These are phyloP conservation scores for Melieria crassipennis DNA, from an alignment of 2,888 invertebrate genomes.

Conservation along the genomic window DNA sequence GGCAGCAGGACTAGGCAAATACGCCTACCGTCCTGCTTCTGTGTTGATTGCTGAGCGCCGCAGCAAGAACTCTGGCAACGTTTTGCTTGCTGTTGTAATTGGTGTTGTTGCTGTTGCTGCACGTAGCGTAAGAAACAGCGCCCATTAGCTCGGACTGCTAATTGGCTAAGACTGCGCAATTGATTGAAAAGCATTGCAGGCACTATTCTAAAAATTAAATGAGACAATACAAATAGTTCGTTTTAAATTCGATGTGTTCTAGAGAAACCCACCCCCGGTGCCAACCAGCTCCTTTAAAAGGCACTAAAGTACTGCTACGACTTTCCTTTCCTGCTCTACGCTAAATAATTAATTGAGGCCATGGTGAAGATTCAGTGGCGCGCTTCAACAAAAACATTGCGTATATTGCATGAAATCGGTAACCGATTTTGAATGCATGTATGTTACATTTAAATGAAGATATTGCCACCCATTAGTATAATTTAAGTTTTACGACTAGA, in stretches of 20 bases:
- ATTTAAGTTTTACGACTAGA: no score
- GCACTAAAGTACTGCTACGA: no score
- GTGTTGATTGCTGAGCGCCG: constrained; percentile 13
- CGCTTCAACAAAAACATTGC: no score
- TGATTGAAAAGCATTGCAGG: constrained; percentile 49
- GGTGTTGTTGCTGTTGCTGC: constrained; percentile 30
- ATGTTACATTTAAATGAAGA: no score
- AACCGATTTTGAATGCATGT: no score
- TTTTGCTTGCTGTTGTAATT: constrained; percentile 20
- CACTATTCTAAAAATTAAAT: constrained; percentile 39
- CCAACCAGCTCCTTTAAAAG: no score
- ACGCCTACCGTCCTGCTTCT: constrained; percentile 35
- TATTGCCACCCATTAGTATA: no score
- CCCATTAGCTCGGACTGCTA: constrained; percentile 31
- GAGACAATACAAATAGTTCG: neutral
- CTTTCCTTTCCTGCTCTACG: no score
- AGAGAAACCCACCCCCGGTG: no score
- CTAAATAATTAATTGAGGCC: no score
- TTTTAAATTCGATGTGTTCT: neutral
- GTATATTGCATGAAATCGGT: no score
- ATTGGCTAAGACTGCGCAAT: constrained; percentile 44
- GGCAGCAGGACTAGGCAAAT: constrained; percentile 56
- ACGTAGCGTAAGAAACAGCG: constrained; percentile 7
- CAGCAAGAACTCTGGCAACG: constrained; percentile 17
- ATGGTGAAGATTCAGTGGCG: no score